Base-by-base conservation (phyloP, 2,888 invertebrate species). In the Lydus trimaculatus region DNA sequence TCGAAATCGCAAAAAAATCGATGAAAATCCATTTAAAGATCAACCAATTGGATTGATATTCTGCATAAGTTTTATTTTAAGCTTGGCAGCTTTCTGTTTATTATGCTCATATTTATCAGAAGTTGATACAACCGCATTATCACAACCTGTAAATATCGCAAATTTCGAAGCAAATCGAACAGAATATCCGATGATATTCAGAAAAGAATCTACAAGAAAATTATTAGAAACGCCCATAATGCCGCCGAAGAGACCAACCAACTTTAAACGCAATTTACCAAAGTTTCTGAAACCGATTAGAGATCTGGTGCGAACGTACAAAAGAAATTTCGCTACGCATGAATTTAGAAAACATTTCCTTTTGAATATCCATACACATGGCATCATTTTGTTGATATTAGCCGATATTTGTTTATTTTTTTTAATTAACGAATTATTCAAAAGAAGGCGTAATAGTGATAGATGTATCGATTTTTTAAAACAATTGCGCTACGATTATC, bases 1-100 rank as follows among this genome's bases (percentile, higher is more conserved):
- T 43, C n/a, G 7, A 43, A 43, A 43, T n/a, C 6, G n/a, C 52
- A 71, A 65, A 36, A 39, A 9, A 61, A n/a, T 15, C 17, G 2
- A 48, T 5, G 20, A 20, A 20, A 8, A 48, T 7, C n/a, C 11
- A 9, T 13, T 17, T n/a, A n/a, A 17, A 43, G 5, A 43, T 17
- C n/a, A 17, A 2, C n/a, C 0, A 6, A 17, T 13, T 8, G 5
- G 6, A 17, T 43, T n/a, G 5, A 4, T 7, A 17, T 43, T 17
- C 7, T n/a, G 5, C 17, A 6, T 28, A 2, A 28, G 28, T 43
- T 43, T 43, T 6, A 7, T 43, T 17, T 1, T 43, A 7, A n/a
- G 2, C 43, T n/a, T n/a, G 17, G 17, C 43, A 13, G 43, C n/a
- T n/a, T 5, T n/a, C 4, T 7, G 5, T 7, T 6, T 43, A 43